A percentile compares a stretch with the other conserved stretches of the same genome.
Conservation (phyloP, 2,113 vertebrate species). For the Pollachius pollachius region DNA sequence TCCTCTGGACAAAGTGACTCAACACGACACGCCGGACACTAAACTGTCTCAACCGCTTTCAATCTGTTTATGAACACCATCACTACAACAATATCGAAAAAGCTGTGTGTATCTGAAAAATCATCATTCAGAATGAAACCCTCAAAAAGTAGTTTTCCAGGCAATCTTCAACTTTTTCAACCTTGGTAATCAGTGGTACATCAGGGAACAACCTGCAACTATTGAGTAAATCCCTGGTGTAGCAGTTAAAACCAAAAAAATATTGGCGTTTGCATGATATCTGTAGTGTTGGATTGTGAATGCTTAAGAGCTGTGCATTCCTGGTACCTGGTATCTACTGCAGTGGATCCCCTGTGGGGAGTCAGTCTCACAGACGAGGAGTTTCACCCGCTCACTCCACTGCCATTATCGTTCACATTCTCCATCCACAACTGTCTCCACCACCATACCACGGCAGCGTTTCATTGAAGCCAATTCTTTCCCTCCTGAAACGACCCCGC, state of each 20-base stretch:
- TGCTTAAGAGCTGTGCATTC: slow-evolving; percentile 35
- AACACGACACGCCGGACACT: neutral
- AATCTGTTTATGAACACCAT: no score
- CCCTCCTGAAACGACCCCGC: slow-evolving; percentile 7
- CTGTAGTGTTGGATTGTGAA: slow-evolving; percentile 7
- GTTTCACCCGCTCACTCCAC: neutral
- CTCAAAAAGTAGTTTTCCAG: no score
- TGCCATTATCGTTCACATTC: slow-evolving; percentile 24
- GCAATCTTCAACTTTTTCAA: neutral
- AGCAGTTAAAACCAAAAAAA: slow-evolving; percentile 17
- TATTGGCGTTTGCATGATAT: slow-evolving; percentile 16
- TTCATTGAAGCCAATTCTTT: neutral
- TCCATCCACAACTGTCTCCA: slow-evolving; percentile 15
- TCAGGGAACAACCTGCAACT: neutral
- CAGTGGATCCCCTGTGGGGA: slow-evolving; percentile 54
- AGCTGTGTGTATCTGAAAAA: neutral
- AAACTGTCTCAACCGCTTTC: neutral
- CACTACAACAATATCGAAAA: neutral
- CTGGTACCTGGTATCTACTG: slow-evolving; percentile 66
- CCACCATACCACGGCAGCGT: neutral
- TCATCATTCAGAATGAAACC: neutral
- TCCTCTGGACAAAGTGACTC: slow-evolving; percentile 1
- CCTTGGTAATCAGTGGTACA: no score
- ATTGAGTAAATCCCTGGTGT: slow-evolving; percentile 38
- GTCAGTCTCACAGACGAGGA: slow-evolving; percentile 38